Base-by-base conservation (phyloP, 2,113 vertebrate genomes). In the Phyllostomus discolor region DNA sequence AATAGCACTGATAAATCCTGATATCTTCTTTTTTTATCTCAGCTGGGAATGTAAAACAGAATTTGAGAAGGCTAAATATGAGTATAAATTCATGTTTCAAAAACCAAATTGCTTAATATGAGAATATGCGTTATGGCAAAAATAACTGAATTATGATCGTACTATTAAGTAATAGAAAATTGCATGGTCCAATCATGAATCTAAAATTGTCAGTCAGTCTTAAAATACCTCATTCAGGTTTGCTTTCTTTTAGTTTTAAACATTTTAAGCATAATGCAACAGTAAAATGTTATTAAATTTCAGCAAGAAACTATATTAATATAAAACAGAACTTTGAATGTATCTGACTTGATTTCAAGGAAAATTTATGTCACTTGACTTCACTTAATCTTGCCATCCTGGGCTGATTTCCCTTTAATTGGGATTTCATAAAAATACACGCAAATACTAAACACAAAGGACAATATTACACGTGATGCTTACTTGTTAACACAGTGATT, bases 401-500 rank as follows among this genome's bases (percentile, higher is more conserved):
- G 64, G 7, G 7, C 19, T 38, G 33, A 35, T 19, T 54, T 62
- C 43, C 14, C 81, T 90, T 38, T 38, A n/a, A 1, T 10, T 2
- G 2, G 4, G 57, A 10, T 33, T 41, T 35, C 62, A 10, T 0
- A 10, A 57, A 85, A 72, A 86, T 12, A 54, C 4, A 88, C 46
- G 80, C 1, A 72, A 69, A 90, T 41, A 93, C 73, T 46, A 31
- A 46, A 64, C 82, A 20, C 81, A 52, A 72, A 95, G 10, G 1
- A 57, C 70, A 50, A 26, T 9, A 31, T 17, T 88, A 64, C 70
- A 94, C 5, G 1, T 24, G 26, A 93, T 96, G 96, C 99, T 99
- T 98, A 99, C 99, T 99, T 84, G 99, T 99, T 98, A 99, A 98
- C 80, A 99, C 98, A 19, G 99, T 98, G 50, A 99, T 82, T 15